Evolutionary conservation across 2,888 invertebrate species (phyloP), one percentile per base, ranked within the genome.

Genomic region (Brenthis hecate): DNA sequence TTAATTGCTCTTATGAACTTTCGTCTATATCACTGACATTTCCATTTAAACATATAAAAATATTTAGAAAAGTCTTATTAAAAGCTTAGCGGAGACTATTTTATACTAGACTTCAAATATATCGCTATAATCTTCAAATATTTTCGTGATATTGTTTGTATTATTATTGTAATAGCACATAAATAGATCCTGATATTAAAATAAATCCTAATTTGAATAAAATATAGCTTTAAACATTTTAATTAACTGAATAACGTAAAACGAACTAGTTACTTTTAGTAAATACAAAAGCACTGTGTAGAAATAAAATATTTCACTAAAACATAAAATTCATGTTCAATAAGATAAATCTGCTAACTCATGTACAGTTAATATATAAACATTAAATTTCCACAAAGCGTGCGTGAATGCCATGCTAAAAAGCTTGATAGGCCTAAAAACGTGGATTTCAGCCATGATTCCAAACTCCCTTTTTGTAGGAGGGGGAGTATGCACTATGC

Each of bases 351-450:
- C 47, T 50, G n/a, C 56, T 56, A 66, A 61, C 65, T 75, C 76
- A 75, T 72, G 66, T 72, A 75, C 73, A 74, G 75, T 75, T 78
- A 77, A 77, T 78, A 78, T 78, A 80, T 79, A 82, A 77, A 78
- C 77, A 79, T 76, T 77, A 77, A 84, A 84, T 81, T 78, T 78
- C 79, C 81, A 78, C 82, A 83, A 81, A 81, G 81, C 82, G 82
- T 78, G 85, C 84, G 83, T 84, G 87, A 66, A 72, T 72, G 78
- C 81, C 80, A 83, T 87, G 81, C 89, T 88, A 89, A 91, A 91
- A 91, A 88, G 86, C 82, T 82, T 79, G 80, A 87, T 87, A 90
- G 91, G 91, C 91, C 91, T 90, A 91, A 91, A 92, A 92, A 91
- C 87, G 87, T 80, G 85, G 76, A 85, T 88, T 88, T 87, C 84